A percentile compares a stretch with the other conserved stretches of the same genome.
Conservation (phyloP, 2,888 invertebrate species). For the Philereme vetulata region DNA sequence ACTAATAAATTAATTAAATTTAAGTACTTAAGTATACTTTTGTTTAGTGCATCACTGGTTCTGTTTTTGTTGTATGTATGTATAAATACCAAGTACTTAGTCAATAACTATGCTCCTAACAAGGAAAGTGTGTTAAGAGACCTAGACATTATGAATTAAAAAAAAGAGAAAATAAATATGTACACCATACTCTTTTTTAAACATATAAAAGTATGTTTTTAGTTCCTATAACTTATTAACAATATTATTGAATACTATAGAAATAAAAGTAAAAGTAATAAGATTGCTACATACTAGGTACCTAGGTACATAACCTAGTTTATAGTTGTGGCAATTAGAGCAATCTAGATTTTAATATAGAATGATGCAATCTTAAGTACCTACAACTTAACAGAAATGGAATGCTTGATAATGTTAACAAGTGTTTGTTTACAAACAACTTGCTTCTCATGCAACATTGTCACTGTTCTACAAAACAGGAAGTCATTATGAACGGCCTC, state of each 20-base stretch:
- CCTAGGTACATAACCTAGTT: neutral
- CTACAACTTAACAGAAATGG: conserved; percentile 26
- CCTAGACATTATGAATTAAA: no score
- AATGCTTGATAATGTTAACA: conserved; percentile 25
- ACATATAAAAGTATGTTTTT: no score
- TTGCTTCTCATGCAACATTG: conserved; percentile 27
- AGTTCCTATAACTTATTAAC: no score
- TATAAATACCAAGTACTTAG: no score
- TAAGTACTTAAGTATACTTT: no score
- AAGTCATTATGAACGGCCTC: conserved; percentile 23
- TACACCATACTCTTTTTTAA: no score
- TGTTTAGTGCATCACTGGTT: no score
- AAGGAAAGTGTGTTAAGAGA: no score
- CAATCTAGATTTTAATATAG: conserved; percentile 21
- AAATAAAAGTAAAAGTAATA: conserved; percentile 7
- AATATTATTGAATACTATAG: neutral
- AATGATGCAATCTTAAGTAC: conserved; percentile 27
- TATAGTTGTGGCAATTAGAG: conserved; percentile 17
- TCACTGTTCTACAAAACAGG: conserved; percentile 23
- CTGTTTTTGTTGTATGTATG: no score
- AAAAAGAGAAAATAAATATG: no score
- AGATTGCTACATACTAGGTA: conserved; percentile 4
- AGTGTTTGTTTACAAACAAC: conserved; percentile 40
- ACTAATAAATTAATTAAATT: no score
- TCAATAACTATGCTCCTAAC: no score